Conservation (phyloP, 37 sponge, comb jelly and placozoan genomes). For the Aplysina aerophoba region DNA sequence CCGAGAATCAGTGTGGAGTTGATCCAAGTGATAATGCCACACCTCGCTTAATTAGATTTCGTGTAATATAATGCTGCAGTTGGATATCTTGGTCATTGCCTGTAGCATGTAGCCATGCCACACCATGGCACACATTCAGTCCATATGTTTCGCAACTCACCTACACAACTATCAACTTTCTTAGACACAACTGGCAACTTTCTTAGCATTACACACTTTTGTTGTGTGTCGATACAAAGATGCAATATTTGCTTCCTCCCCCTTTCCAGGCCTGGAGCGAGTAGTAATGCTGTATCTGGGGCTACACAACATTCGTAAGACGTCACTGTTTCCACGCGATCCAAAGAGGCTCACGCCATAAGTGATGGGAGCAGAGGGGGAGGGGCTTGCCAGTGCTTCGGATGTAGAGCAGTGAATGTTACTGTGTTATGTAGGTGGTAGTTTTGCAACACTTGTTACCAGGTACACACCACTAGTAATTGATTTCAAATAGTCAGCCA, state of each 20-base stretch:
- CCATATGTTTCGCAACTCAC: not conserved
- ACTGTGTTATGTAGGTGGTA: too few relatives aligned
- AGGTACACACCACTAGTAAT: too few relatives aligned
- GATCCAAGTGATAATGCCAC: too few relatives aligned
- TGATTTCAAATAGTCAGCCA: too few relatives aligned
- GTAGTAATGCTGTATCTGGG: conserved; percentile 98
- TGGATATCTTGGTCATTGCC: not conserved
- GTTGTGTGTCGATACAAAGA: not conserved
- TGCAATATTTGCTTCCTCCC: too few relatives aligned
- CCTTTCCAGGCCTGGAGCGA: conserved; percentile 86
- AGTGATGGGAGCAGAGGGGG: not conserved
- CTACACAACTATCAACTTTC: not conserved
- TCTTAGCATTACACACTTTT: not conserved
- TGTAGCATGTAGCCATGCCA: too few relatives aligned
- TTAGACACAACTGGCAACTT: not conserved
- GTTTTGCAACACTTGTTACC: too few relatives aligned
- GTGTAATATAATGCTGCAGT: not conserved
- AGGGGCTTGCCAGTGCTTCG: too few relatives aligned
- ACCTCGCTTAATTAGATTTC: too few relatives aligned
- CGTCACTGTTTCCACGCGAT: conserved; percentile 98
- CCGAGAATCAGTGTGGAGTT: not conserved
- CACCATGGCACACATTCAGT: too few relatives aligned
- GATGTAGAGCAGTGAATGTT: too few relatives aligned
- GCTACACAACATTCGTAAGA: conserved; percentile 97
- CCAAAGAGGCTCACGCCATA: conserved; percentile 96